These are phyloP conservation scores for Orientallactaga sibirica DNA, from an alignment of 2,797 vertebrate genomes.

Conservation along the genomic window DNA sequence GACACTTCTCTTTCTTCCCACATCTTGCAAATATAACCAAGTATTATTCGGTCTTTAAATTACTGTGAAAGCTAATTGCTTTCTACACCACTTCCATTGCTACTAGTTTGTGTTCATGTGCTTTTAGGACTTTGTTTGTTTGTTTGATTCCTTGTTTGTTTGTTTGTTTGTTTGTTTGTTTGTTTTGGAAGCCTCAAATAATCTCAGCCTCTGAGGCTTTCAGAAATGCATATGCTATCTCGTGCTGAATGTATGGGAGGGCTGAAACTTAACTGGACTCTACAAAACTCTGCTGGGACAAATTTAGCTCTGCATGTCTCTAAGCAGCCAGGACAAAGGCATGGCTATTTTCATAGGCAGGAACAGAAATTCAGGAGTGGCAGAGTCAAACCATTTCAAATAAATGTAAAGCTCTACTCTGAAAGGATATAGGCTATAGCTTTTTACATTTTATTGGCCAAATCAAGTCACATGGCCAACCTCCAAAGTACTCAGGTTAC, in stretches of 20 bases:
- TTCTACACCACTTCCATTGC: conserved; percentile 11
- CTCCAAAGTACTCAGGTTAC: background rate
- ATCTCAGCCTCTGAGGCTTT: background rate
- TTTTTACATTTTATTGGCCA: conserved; percentile 46
- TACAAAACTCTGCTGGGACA: background rate
- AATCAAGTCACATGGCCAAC: conserved; percentile 44
- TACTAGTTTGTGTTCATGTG: background rate
- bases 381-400: conserved; percentile 21
- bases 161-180: background rate
- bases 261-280: background rate
- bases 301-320: background rate
- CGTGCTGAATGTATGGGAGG: conserved; percentile 25
- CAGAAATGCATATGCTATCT: conserved; percentile 55
- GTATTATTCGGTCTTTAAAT: conserved; percentile 35
- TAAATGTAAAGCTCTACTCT: background rate
- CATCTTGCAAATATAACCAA: conserved; percentile 32
- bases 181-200: background rate
- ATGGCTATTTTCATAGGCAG: background rate
- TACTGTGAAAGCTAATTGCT: conserved; percentile 23
- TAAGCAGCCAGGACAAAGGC: background rate
- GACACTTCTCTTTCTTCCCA: conserved; percentile 2
- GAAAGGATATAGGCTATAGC: background rate
- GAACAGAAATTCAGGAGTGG: background rate
- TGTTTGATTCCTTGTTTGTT: background rate
- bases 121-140: too few species aligned